A percentile compares a stretch with the other conserved stretches of the same genome.
Conservation (phyloP, 37 sponge, comb jelly and placozoan genomes). For the Bolinopsis microptera region DNA sequence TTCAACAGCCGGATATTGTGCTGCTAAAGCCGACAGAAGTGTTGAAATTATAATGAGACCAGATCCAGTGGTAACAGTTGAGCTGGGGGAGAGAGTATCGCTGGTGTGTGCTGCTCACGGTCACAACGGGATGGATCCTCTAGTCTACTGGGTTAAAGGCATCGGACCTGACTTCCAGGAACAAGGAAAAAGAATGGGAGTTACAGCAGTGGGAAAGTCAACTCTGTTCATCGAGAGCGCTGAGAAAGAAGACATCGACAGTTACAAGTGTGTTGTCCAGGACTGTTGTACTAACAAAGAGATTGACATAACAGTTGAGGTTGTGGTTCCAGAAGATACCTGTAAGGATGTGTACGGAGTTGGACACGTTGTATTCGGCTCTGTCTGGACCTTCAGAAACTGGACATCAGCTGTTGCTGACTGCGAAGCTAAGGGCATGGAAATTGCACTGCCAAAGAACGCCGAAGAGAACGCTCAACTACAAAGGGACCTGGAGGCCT, state of each 20-base stretch:
- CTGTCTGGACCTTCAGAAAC: neutral
- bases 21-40: neutral
- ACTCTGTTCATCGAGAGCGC: neutral
- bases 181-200: neutral
- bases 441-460: neutral
- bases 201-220: neutral
- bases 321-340: neutral
- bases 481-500: neutral
- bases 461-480: conserved; percentile 21
- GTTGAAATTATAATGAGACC: neutral
- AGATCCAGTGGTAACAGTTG: neutral
- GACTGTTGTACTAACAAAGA: neutral
- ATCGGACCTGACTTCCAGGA: neutral
- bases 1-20: neutral
- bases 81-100: neutral
- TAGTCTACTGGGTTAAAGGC: neutral
- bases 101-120: conserved; percentile 9
- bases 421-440: neutral
- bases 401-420: neutral
- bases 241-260: neutral
- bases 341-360: conserved; percentile 35
- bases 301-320: neutral
- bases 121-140: neutral
- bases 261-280: neutral
- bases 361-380: neutral